Evolutionary conservation across 37 sponge, comb jelly and placozoan species (phyloP), one percentile per base, ranked within the genome.

Genomic region (Oscarella lobularis): DNA sequence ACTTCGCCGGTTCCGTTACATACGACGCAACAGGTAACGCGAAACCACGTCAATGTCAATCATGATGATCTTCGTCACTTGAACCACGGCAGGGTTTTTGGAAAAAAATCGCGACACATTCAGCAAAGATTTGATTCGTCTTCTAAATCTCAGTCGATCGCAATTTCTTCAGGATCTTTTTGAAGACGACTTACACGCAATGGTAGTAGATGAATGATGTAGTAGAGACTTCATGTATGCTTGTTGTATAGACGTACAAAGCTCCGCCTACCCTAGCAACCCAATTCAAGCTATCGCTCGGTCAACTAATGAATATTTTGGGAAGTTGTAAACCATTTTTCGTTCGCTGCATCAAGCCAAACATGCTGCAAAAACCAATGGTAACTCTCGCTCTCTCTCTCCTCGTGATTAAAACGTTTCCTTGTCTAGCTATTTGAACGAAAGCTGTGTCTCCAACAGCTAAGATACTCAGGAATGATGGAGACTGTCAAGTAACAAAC

Each of bases 391-490:
- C n/a, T n/a, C n/a, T n/a, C n/a, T n/a, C n/a, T n/a, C n/a, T n/a
- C n/a, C n/a, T n/a, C 20, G 60, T 48, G 60, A 48, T 48, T 9
- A 20, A 48, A 9, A 27, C 14, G 9, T 20, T 48, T 20, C 9
- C 20, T 9, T 48, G 60, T 68, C 31, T 14, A 68, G 71, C 4
- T 68, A 68, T 68, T 68, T 68, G 71, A 68, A 5, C 71, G 71
- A 35, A 14, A 68, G 33, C 31, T 68, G 71, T 4, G 6, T 29
- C 71, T 68, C 29, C 6, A 68, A 20, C 71, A 68, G 31, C 31
- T 68, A 20, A 5, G 71, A 20, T 68, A 68, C 71, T 68, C 71
- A 4, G 71, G 71, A 68, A 68, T 68, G 71, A 68, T 68, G 71
- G 71, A 68, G 71, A 68, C 71, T 5, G 71, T 68, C 6, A 68